These are phyloP conservation scores for Drosophila parabipectinata DNA, from an alignment of 1,140 invertebrate genomes.

Conservation along the genomic window DNA sequence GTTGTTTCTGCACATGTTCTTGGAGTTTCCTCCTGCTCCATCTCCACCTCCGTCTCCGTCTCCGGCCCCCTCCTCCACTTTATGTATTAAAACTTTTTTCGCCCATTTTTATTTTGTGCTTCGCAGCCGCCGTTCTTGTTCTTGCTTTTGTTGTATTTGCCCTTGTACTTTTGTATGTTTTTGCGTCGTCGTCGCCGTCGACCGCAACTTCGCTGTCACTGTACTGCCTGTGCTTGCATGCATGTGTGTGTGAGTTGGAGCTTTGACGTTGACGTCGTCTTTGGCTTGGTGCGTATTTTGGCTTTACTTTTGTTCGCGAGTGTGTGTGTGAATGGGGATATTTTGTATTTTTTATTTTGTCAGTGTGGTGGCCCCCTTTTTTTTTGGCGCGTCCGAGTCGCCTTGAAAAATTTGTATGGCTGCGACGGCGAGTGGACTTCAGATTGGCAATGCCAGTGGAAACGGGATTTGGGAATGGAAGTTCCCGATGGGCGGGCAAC, in stretches of 20 bases:
- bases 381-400: slow-evolving; percentile 78
- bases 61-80: slow-evolving; percentile 44
- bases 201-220: slow-evolving; percentile 63
- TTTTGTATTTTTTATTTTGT: slow-evolving; percentile 20
- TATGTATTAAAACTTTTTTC: slow-evolving; percentile 69
- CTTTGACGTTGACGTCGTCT: slow-evolving; percentile 68
- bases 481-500: slow-evolving; percentile 4
- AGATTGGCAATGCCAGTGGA: slow-evolving; percentile 48
- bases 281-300: slow-evolving; percentile 63
- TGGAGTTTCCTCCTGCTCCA: slow-evolving; percentile 69
- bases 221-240: slow-evolving; percentile 23
- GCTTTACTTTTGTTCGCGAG: slow-evolving; percentile 17
- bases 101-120: slow-evolving; percentile 72
- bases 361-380: slow-evolving; percentile 53
- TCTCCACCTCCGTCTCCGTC: slow-evolving; percentile 23
- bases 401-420: slow-evolving; percentile 75
- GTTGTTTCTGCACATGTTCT: slow-evolving; percentile 81
- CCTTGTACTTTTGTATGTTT: slow-evolving; percentile 77
- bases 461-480: slow-evolving; percentile 12
- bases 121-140: slow-evolving; percentile 26
- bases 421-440: slow-evolving; percentile 60
- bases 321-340: slow-evolving; percentile 32
- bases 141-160: slow-evolving; percentile 70
- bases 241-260: slow-evolving; percentile 45
- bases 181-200: slow-evolving; percentile 39